These are phyloP conservation scores for Aythya baeri DNA, from an alignment of 2,113 vertebrate species.

Conservation along the genomic window DNA sequence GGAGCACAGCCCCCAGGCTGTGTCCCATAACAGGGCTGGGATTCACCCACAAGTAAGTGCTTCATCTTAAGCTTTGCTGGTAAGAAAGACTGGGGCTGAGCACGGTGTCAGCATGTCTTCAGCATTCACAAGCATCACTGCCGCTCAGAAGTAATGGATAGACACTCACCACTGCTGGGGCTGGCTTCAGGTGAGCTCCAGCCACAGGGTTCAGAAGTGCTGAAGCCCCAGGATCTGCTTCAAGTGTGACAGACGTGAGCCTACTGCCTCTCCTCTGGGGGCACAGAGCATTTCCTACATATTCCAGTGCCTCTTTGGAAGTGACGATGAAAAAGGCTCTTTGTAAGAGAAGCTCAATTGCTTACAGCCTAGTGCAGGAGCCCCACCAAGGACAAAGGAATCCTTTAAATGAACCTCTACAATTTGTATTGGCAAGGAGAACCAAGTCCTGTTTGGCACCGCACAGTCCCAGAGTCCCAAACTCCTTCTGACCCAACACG, in stretches of 20 bases:
- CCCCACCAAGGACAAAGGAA: not conserved
- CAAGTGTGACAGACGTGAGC: rapidly evolving
- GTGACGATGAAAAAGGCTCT: not conserved
- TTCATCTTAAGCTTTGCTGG: not conserved
- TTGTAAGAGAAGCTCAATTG: not conserved
- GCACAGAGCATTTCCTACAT: not conserved
- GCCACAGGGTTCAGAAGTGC: not conserved
- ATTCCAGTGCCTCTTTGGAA: not conserved
- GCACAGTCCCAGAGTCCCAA: not conserved
- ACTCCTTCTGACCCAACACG: not conserved
- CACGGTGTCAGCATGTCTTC: not conserved
- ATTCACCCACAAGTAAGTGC: not conserved
- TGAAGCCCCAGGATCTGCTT: not conserved
- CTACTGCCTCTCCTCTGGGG: not conserved
- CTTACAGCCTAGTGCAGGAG: not conserved
- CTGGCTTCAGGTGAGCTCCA: not conserved
- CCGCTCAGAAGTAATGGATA: not conserved
- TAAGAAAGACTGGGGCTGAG: not conserved
- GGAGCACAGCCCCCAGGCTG: not conserved
- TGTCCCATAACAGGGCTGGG: not conserved
- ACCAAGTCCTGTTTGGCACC: not conserved
- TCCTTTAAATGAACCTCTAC: not conserved
- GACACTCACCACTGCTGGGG: not conserved
- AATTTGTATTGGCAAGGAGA: not conserved
- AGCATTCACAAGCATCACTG: not conserved